Evolutionary conservation across 2,113 vertebrate genomes (phyloP).

Genomic region (Chaenocephalus aceratus): DNA sequence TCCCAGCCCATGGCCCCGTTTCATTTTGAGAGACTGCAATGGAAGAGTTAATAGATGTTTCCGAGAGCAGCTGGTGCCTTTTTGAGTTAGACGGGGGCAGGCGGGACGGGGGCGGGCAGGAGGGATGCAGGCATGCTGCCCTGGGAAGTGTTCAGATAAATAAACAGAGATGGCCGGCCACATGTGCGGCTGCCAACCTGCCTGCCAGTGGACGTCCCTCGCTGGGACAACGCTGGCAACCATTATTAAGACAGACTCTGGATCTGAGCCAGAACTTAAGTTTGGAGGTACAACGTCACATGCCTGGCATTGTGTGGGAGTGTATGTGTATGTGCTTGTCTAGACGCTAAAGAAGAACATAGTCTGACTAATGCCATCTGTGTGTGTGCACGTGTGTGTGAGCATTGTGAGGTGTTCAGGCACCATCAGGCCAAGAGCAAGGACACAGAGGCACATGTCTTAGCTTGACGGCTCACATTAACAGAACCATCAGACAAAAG

Average conservation of each 20-base stretch:
- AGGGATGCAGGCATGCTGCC: constrained; percentile 46
- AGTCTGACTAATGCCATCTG: constrained; percentile 35
- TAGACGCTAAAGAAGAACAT: constrained; percentile 44
- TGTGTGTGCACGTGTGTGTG: constrained; percentile 12
- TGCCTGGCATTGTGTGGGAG: constrained; percentile 45
- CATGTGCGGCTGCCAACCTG: constrained; percentile 45
- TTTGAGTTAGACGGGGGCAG: constrained; percentile 21
- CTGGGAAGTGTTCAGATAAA: constrained; percentile 46
- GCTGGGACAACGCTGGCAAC: constrained; percentile 57
- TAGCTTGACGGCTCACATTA: constrained; percentile 33
- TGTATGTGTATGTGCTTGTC: constrained; percentile 41
- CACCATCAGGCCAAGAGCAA: constrained; percentile 33
- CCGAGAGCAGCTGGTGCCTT: constrained; percentile 35
- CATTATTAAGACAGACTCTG: constrained; percentile 43
- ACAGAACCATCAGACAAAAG: constrained; percentile 27
- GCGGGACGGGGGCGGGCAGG: constrained; percentile 7
- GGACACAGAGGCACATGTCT: constrained; percentile 44
- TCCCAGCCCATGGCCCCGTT: neutral
- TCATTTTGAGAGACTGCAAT: constrained; percentile 23
- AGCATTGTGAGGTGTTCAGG: constrained; percentile 29
- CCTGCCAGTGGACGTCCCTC: constrained; percentile 52
- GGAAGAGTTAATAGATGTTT: constrained; percentile 49
- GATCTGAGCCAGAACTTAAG: constrained; percentile 44
- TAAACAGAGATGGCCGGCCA: constrained; percentile 55
- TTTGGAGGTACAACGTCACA: constrained; percentile 52